phyloP scores from a whole-genome alignment of 2,888 invertebrate genomes.

The Diarsia dahlii region DNA sequence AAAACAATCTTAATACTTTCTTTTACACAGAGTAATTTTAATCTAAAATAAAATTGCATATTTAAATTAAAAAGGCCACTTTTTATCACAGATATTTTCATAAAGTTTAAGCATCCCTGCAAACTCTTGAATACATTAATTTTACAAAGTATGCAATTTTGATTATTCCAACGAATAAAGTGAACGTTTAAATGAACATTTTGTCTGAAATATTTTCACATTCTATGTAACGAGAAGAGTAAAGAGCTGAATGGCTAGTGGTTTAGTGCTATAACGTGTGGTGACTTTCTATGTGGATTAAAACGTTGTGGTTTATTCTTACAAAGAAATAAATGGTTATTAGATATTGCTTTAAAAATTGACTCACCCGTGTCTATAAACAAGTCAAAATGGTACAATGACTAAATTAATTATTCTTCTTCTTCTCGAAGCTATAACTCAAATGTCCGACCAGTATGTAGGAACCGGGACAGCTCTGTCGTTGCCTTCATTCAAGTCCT shows the following conservation, averaged over 20 bases:
- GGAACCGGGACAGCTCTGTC: too few relatives aligned
- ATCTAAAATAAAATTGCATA: neutral
- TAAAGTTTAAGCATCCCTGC: constrained; percentile 15
- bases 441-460: too few relatives aligned
- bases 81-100: constrained; percentile 14
- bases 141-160: constrained; percentile 47
- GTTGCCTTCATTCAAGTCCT: too few relatives aligned
- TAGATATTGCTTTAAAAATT: neutral
- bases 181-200: constrained; percentile 31
- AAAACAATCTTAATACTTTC: neutral
- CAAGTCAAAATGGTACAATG: too few relatives aligned
- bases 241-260: neutral
- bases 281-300: constrained; percentile 10
- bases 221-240: constrained; percentile 20
- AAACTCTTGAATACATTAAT: constrained; percentile 28
- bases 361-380: neutral
- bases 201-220: constrained; percentile 22
- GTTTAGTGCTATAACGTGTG: neutral
- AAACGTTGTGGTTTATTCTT: neutral
- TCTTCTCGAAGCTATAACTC: too few relatives aligned
- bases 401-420: too few relatives aligned
- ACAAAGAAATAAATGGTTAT: neutral
- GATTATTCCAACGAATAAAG: constrained; percentile 56
- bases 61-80: neutral
- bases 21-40: neutral